phyloP scores from a whole-genome alignment of 92 coral and sea anemone species.

The Desmophyllum pertusum region DNA sequence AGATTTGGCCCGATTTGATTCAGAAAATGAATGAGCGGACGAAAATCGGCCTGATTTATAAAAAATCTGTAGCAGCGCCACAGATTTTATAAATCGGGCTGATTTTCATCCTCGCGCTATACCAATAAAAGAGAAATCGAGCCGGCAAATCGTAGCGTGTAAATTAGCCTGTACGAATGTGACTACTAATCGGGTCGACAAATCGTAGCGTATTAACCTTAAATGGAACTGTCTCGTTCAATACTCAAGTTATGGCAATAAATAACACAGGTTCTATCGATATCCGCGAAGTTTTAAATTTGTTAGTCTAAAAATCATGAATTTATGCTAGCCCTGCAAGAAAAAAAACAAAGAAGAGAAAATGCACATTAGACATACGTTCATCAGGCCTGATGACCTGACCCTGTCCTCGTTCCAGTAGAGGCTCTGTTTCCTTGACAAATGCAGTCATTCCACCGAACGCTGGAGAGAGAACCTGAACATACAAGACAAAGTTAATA shows the following conservation, averaged over 20 bases:
- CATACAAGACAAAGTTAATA: background rate
- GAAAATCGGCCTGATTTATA: no score
- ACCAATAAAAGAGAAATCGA: no score
- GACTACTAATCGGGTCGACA: no score
- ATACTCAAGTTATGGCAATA: background rate
- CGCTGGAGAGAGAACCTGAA: constrained; percentile 94
- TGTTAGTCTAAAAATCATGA: background rate
- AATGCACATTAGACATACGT: constrained; percentile 77
- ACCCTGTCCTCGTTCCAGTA: constrained; percentile 89
- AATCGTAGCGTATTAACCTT: no score
- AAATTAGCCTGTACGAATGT: no score
- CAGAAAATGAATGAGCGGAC: no score
- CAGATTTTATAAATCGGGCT: no score
- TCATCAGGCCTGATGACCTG: constrained; percentile 94
- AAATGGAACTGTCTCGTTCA: background rate
- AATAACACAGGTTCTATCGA: background rate
- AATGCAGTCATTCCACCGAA: constrained; percentile 98
- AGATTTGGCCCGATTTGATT: no score
- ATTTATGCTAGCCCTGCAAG: background rate
- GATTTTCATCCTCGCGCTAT: no score
- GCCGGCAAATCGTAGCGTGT: no score
- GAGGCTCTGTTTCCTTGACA: constrained; percentile 96
- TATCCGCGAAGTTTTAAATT: background rate
- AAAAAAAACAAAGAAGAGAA: background rate
- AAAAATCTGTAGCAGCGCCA: no score